Evolutionary conservation across 2,113 vertebrate species (phyloP), one percentile per base, ranked within the genome.

Genomic region (Pterocles orientalis): DNA sequence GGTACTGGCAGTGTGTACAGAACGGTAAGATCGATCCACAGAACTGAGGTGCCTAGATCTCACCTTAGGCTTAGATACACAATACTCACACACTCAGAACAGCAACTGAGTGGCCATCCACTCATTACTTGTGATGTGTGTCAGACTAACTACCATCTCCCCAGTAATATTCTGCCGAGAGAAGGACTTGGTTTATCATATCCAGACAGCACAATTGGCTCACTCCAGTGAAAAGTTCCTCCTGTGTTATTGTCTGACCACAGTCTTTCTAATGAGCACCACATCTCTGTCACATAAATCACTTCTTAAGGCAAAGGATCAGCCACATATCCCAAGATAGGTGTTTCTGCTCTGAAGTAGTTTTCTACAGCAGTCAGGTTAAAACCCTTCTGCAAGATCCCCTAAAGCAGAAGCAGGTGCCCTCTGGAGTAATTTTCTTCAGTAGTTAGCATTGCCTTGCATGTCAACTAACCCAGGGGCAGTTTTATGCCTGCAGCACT

Each of bases 1-100:
- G 53, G 33, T 70, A 61, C n/a, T 0, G 0, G 21, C 1, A 36
- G 5, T 1, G 0, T 28, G 4, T 11, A 34, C 33, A 68, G 36
- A 77, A 56, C 31, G 53, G 29, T 4, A 13, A 75, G 53, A 85
- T 65, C 34, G 34, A 64, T 14, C 53, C 33, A 79, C 36, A 51
- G 26, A 82, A 34, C 4, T 57, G n/a, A 71, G n/a, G 5, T 41
- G 18, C 7, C 31, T 17, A 41, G 23, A 75, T 33, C 14, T 47
- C 57, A 65, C 18, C 12, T 76, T 31, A 58, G 39, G 36, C 15
- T 77, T 29, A 70, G 25, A 48, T 15, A 39, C 36, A 34, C 1
- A 2, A 45, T 2, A 24, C 8, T 57, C 23, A 62, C 4, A 66
- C 8, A 48, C 41, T 41, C 8, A 72, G 18, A 79, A 41, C 14